These are phyloP conservation scores for Strongylocentrotus purpuratus DNA, from an alignment of 35 echinoderm and acorn worm species.

Conservation along the genomic window DNA sequence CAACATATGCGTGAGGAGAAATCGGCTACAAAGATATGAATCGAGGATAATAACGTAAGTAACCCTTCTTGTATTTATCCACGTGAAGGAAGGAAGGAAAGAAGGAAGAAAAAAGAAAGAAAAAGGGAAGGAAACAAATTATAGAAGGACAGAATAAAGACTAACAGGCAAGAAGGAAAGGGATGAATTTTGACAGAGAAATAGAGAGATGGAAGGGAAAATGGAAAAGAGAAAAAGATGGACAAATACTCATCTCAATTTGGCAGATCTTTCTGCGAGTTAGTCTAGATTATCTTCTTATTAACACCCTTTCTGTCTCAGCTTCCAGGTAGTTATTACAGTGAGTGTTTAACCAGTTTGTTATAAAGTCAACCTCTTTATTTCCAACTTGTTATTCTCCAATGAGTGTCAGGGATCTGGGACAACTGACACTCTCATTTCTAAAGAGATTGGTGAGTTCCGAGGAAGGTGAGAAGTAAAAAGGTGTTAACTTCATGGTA, in stretches of 20 bases:
- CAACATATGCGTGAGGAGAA: slow-evolving; percentile 81
- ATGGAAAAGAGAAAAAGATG: neutral
- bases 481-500: neutral
- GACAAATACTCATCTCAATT: neutral
- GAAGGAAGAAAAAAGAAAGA: neutral
- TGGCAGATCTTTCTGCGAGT: neutral
- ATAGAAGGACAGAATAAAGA: neutral
- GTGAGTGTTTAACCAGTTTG: neutral
- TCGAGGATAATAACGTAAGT: slow-evolving; percentile 92
- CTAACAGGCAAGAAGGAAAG: too few species aligned
- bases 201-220: neutral
- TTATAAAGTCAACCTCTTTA: neutral
- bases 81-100: too few species aligned
- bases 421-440: neutral
- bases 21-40: slow-evolving; percentile 62
- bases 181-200: neutral
- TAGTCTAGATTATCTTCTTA: neutral
- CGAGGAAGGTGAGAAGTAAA: neutral
- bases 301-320: neutral
- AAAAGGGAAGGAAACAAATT: neutral
- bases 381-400: neutral
- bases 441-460: neutral
- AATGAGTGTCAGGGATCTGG: neutral
- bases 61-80: neutral
- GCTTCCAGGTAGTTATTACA: neutral